Conservation (phyloP, 2,888 invertebrate genomes). For the Dermolepida albohirtum region DNA sequence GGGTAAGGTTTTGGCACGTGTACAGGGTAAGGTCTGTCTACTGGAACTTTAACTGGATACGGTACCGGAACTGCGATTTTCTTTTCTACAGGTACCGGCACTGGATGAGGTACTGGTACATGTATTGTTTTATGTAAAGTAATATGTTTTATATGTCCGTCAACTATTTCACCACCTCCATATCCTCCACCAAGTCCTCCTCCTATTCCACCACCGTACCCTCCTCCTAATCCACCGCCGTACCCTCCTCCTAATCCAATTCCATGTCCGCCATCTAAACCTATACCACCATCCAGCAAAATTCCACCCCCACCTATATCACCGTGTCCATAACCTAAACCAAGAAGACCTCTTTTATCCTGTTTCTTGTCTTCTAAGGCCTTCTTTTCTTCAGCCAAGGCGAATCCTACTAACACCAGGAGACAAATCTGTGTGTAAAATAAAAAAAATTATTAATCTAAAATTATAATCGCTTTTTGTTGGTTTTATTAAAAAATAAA, state of each 20-base stretch:
- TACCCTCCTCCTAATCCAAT: conserved; percentile 47
- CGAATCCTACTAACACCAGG: conserved; percentile 42
- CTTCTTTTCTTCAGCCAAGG: conserved; percentile 40
- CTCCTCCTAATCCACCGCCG: conserved; percentile 46
- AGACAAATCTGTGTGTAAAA: conserved; percentile 42
- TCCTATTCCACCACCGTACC: conserved; percentile 43
- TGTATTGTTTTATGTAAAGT: conserved; percentile 74
- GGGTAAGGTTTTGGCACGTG: conserved; percentile 65
- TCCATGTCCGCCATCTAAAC: conserved; percentile 31
- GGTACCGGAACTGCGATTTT: conserved; percentile 67
- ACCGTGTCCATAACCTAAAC: conserved; percentile 52
- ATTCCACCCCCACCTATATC: conserved; percentile 43
- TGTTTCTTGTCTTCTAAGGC: conserved; percentile 54
- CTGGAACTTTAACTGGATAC: conserved; percentile 59
- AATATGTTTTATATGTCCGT: conserved; percentile 63
- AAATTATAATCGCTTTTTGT: conserved; percentile 3
- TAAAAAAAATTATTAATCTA: conserved; percentile 14
- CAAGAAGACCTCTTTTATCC: conserved; percentile 58
- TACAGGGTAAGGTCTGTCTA: conserved; percentile 64
- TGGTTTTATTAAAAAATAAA: not conserved
- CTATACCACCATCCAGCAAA: conserved; percentile 18
- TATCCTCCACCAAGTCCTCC: conserved; percentile 46
- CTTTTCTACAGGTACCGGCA: conserved; percentile 71
- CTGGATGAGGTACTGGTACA: conserved; percentile 68
- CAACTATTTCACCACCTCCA: conserved; percentile 45